phyloP scores from a whole-genome alignment of 2,888 invertebrate species.

The Matsumyia berberina region DNA sequence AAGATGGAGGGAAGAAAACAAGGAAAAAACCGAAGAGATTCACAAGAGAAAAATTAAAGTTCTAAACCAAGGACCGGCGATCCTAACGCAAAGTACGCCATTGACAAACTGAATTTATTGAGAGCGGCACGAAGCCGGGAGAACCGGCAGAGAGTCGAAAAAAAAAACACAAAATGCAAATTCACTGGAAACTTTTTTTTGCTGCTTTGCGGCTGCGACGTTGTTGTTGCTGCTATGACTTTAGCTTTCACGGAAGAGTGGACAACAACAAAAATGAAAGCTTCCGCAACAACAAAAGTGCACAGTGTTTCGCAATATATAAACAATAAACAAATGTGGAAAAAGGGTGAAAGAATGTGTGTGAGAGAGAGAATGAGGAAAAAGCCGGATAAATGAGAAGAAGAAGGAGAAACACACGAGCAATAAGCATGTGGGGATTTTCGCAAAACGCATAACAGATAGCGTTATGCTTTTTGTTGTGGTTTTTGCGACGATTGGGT shows the following conservation, averaged over 20 bases:
- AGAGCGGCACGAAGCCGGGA: constrained; percentile 62
- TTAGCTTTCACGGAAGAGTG: constrained; percentile 34
- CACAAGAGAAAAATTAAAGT: constrained; percentile 61
- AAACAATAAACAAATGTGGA: constrained; percentile 59
- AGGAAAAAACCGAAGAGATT: constrained; percentile 37
- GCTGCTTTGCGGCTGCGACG: background rate
- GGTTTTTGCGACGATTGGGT: background rate
- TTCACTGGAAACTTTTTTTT: constrained; percentile 40
- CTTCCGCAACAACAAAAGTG: constrained; percentile 27
- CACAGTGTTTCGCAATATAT: constrained; percentile 24
- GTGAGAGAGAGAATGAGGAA: background rate
- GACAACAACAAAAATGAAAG: constrained; percentile 41
- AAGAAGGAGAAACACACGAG: background rate
- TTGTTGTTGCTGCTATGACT: background rate
- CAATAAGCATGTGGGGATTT: constrained; percentile 20
- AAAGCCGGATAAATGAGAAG: constrained; percentile 36
- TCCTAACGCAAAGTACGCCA: constrained; percentile 78
- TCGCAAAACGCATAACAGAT: too few species aligned
- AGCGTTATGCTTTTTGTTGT: background rate
- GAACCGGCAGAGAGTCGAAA: constrained; percentile 51
- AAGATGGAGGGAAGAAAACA: constrained; percentile 43
- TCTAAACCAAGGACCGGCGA: constrained; percentile 53
- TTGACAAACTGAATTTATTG: constrained; percentile 76
- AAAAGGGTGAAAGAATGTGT: constrained; percentile 27
- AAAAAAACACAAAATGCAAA: constrained; percentile 39